Conservation (phyloP, 2,888 invertebrate genomes). For the Prosopocoilus inquinatus region DNA sequence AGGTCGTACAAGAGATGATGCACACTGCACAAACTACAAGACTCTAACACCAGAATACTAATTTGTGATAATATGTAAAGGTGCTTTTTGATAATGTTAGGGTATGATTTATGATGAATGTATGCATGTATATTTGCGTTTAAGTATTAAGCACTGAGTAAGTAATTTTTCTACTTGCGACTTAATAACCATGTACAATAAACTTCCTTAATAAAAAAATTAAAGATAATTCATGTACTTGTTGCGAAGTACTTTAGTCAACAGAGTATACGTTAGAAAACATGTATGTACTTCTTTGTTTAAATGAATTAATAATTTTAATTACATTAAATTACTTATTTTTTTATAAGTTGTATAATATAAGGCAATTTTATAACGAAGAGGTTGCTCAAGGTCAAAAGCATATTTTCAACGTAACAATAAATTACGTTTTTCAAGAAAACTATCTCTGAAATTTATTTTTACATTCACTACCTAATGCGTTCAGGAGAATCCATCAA, state of each 20-base stretch:
- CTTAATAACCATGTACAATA: too few species aligned
- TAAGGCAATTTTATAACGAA: neutral
- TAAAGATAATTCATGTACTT: too few species aligned
- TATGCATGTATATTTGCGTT: neutral
- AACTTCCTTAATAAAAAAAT: too few species aligned
- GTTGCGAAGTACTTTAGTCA: too few species aligned
- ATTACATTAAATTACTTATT: neutral
- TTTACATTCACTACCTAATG: too few species aligned
- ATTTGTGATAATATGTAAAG: neutral
- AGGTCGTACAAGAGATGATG: constrained; percentile 17
- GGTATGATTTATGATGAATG: too few species aligned
- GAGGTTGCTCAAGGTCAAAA: too few species aligned
- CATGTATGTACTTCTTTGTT: neutral
- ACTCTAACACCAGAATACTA: constrained; percentile 1
- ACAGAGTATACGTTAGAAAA: neutral
- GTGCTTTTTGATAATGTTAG: constrained; percentile 1
- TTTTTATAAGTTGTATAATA: neutral
- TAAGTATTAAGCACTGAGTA: neutral
- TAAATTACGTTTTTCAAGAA: too few species aligned
- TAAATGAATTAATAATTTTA: neutral
- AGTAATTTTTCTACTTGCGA: too few species aligned
- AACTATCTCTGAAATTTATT: too few species aligned
- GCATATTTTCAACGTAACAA: too few species aligned
- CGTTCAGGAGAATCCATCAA: too few species aligned
- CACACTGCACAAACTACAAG: constrained; percentile 13